Evolutionary conservation across 2,888 invertebrate species (phyloP), one percentile per base, ranked within the genome.

Genomic region (Pseudeuparius sepicola): DNA sequence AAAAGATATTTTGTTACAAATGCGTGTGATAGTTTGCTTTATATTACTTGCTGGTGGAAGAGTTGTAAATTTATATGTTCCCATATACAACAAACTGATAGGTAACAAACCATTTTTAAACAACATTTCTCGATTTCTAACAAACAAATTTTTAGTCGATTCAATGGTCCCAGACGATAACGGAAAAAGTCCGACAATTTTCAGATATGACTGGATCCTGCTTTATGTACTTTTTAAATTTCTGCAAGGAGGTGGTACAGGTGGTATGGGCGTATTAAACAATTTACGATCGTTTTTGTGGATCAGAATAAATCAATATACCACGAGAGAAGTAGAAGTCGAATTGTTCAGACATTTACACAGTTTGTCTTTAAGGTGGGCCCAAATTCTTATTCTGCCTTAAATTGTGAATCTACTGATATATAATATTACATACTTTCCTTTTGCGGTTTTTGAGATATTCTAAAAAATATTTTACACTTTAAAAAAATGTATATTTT

Each of bases 251-350:
- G 90, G 93, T 6, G 94, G 93, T 28, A 83, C 85, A 1, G 90
- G 89, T 2, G 77, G 82, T 2, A 90, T 88, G 83, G 97, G 97
- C 1, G 65, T 96, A 31, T 65, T 97, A 29, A 94, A 93, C 62
- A 96, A 94, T 61, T 53, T 92, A 7, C 72, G 96, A 24, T 80
- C 85, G 1, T 89, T 90, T 56, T 64, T 97, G 2, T 98, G 97
- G 97, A 93, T 97, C 50, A 74, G 77, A 51, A 85, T 97, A 27
- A 90, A 94, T 51, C 97, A 98, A 60, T 96, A 86, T 57, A 94
- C 94, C 2, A 92, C 92, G 4, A 71, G 92, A 42, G 89, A 93
- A 64, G 75, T 93, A 35, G 86, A 94, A 69, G 77, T 90, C 40
- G 80, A 83, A 55, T 65, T 92, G 17, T 92, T 86, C 60, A 69